Evolutionary conservation across 2,888 invertebrate species (phyloP).

Genomic region (Drosophila bunnanda): DNA sequence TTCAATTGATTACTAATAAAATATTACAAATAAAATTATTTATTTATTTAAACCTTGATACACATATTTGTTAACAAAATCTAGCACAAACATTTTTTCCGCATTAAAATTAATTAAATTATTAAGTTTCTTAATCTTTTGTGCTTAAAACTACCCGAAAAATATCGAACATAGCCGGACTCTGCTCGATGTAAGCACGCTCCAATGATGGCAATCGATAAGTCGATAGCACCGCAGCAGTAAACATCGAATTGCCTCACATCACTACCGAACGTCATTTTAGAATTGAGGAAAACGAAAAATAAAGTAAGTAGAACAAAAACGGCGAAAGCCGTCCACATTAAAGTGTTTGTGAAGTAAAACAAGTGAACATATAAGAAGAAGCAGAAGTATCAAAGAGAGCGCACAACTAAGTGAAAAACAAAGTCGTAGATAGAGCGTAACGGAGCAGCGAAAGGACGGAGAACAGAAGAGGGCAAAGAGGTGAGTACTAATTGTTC

Average conservation of each 20-base stretch:
- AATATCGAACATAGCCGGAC: no score
- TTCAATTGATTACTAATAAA: no score
- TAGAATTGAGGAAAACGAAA: neutral
- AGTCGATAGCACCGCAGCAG: neutral
- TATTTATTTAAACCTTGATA: no score
- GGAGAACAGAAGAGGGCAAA: neutral
- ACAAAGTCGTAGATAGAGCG: neutral
- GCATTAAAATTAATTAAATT: no score
- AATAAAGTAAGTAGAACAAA: constrained; percentile 3
- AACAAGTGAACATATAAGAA: neutral
- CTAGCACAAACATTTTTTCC: no score
- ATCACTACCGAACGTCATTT: neutral
- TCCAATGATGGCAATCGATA: no score
- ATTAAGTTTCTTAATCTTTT: no score
- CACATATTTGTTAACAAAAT: no score
- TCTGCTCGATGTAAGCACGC: no score
- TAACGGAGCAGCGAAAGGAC: neutral
- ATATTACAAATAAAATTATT: no score
- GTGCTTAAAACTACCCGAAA: no score
- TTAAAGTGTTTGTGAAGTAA: constrained; percentile 6
- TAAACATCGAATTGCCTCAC: neutral
- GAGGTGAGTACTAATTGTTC: constrained; percentile 1
- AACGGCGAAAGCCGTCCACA: neutral
- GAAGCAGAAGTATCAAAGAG: neutral
- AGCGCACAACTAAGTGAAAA: neutral